A percentile compares a stretch with the other conserved stretches of the same genome.
These are phyloP conservation scores for Micrasema minimum DNA, from an alignment of 1,140 invertebrate species.

Conservation along the genomic window DNA sequence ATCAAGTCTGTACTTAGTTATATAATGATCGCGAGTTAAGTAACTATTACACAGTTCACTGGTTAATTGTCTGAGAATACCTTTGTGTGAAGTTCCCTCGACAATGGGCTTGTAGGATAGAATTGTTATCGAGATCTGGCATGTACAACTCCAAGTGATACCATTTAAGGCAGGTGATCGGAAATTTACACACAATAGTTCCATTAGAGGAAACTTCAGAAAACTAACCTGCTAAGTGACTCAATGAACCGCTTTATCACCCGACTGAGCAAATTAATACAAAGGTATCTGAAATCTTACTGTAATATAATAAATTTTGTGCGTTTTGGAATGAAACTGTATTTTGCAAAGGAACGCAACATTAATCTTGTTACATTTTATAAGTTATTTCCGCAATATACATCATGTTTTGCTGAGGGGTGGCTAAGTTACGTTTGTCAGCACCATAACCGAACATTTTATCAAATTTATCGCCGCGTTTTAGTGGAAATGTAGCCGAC, in stretches of 20 bases:
- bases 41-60: conserved; percentile 15
- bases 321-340: too few relatives aligned
- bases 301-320: too few relatives aligned
- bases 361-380: neutral
- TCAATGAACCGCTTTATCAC: conserved; percentile 9
- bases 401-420: neutral
- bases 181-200: conserved; percentile 26
- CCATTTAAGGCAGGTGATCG: conserved; percentile 17
- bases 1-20: too few relatives aligned
- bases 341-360: too few relatives aligned
- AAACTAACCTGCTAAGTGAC: neutral
- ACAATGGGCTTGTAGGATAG: conserved; percentile 8
- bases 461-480: neutral
- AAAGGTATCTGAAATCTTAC: too few relatives aligned
- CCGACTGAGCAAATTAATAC: too few relatives aligned
- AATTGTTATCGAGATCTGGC: conserved; percentile 15
- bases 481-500: neutral
- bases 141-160: neutral
- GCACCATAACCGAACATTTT: neutral
- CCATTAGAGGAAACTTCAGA: conserved; percentile 14
- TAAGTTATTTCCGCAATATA: neutral
- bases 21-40: conserved; percentile 3
- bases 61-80: conserved; percentile 3
- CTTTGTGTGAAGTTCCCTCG: conserved; percentile 17
- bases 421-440: neutral